Evolutionary conservation across 2,113 vertebrate species (phyloP), one percentile per base, ranked within the genome.

Genomic region (Hippocampus comes): DNA sequence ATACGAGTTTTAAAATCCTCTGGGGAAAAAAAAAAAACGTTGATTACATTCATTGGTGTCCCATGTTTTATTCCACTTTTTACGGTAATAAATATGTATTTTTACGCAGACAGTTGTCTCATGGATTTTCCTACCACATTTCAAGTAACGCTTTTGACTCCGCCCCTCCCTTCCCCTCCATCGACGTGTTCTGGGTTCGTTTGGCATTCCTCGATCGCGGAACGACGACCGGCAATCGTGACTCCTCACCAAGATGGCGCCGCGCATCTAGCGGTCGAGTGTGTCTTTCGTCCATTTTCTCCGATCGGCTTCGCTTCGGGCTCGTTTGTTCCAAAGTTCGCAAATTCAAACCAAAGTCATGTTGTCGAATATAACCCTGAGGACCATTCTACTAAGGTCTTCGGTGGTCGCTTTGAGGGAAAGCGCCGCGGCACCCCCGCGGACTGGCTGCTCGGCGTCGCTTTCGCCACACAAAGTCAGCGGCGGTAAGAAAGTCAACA

Each of bases 201-300:
- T 43, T 66, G 15, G n/a, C 27, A 4, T 15, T 49, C 68, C 82
- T 81, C 0, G 55, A 4, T 6, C 7, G n/a, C 9, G 0, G 0
- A 2, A 12, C 3, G 18, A 86, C 81, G 0, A 18, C 66, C 89
- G 27, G 21, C 34, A 38, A 38, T 38, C 34, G 5, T 80, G 21
- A 11, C 9, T 89, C 78, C 90, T 90, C 55, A 1, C 48, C 43
- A 91, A 90, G 60, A 91, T 91, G 90, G 90, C 88, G 87, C n/a
- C 8, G 30, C 64, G 68, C 68, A 0, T 74, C 61, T 89, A 90
- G 83, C 80, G 87, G 87, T 85, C 86, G 79, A 72, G 67, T 59
- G 48, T 59, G 14, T 15, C 8, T 38, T 66, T 65, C 5, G 10
- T 55, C 42, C 14, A 5, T 57, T 21, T 57, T 48, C 21, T 25